A percentile compares a stretch with the other conserved stretches of the same genome.
Conservation (phyloP, 1,140 invertebrate genomes). For the Macrosteles quadrilineatus region DNA sequence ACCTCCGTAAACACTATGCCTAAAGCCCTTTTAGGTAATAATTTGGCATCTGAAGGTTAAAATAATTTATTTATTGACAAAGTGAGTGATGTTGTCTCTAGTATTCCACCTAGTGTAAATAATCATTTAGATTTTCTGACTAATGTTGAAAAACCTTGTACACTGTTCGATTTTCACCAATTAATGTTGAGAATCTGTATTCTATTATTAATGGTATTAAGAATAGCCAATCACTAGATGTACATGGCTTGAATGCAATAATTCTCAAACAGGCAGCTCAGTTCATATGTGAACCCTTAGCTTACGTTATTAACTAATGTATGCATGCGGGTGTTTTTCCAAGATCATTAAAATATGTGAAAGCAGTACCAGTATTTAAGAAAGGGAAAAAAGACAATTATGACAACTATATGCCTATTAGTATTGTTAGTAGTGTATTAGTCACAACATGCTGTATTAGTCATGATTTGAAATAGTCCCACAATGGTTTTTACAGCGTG, state of each 20-base stretch:
- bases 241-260: constrained; percentile 9
- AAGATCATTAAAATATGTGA: not conserved
- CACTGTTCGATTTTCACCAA: not conserved
- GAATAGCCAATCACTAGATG: constrained; percentile 4
- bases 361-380: not conserved
- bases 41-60: not conserved
- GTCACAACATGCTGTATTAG: no score
- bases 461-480: no score
- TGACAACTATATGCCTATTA: constrained; percentile 7
- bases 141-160: not conserved
- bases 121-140: not conserved
- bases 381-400: not conserved
- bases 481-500: no score
- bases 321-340: not conserved
- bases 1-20: no score
- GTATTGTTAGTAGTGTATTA: not conserved
- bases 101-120: not conserved
- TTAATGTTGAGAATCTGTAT: not conserved
- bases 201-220: not conserved
- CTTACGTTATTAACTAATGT: not conserved
- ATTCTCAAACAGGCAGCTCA: constrained; percentile 6
- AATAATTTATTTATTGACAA: constrained; percentile 7
- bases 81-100: not conserved
- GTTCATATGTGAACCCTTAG: not conserved
- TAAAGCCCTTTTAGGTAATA: no score